Percentiles rank a stretch among this genome's conserved stretches.
These are phyloP conservation scores for Ichneumon xanthorius DNA, from an alignment of 2,888 invertebrate species.

Conservation along the genomic window DNA sequence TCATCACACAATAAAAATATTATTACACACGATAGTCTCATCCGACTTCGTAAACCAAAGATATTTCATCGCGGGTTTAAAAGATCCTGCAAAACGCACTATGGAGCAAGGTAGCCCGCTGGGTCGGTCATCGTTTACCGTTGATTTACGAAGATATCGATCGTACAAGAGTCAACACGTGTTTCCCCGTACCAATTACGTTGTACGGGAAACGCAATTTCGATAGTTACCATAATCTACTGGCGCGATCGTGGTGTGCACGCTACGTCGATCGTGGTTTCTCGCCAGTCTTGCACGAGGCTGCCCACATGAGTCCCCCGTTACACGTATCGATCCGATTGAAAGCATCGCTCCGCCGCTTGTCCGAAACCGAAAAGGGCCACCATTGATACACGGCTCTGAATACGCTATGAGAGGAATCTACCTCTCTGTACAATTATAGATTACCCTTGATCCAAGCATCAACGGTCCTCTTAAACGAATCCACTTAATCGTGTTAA, in stretches of 20 bases:
- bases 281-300: conserved; percentile 52
- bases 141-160: conserved; percentile 66
- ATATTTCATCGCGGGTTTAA: neutral
- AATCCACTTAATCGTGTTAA: conserved; percentile 14
- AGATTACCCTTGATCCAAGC: conserved; percentile 5
- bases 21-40: too few species aligned
- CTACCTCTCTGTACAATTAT: neutral
- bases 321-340: conserved; percentile 53
- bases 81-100: neutral
- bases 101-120: neutral
- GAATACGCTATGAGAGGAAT: conserved; percentile 1
- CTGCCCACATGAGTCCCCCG: conserved; percentile 37
- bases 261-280: conserved; percentile 56
- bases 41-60: neutral
- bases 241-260: conserved; percentile 62
- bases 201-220: conserved; percentile 72
- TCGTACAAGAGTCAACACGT: conserved; percentile 68
- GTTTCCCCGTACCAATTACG: conserved; percentile 68
- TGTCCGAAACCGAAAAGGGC: conserved; percentile 10
- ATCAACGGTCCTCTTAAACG: neutral
- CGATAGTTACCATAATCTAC: conserved; percentile 70
- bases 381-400: neutral
- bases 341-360: conserved; percentile 41
- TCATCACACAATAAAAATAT: too few species aligned
- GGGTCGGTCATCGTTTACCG: conserved; percentile 49